Base-by-base conservation (phyloP, 2,113 vertebrate genomes). In the Murina feae region DNA sequence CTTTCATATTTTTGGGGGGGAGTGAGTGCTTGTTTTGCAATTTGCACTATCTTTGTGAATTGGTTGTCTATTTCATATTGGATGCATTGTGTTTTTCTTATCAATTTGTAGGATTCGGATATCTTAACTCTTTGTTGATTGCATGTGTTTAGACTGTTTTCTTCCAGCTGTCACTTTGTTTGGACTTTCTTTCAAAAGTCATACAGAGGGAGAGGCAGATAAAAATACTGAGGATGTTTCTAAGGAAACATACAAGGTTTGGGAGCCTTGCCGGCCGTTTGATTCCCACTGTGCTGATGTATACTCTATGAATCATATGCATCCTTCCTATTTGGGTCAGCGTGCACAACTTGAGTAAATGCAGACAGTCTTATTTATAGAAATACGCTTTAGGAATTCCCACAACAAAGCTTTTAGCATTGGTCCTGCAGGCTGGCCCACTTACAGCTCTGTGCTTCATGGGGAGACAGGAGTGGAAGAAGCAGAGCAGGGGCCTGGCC, bases 321-420 rank as follows among this genome's bases (percentile, higher is more conserved):
- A 66, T 76, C 86, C 0, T 78, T 93, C 94, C 84, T 89, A 94
- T 97, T 79, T 97, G 96, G 97, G 96, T 97, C 96, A 97, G 63
- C 39, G 84, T 85, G 87, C 53, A n/a, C 94, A 92, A 93, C 83
- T 58, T 25, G 71, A 91, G 94, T 85, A 69, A 85, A 37, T n/a
- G 53, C 53, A 66, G 90, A 28, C 66, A 2, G 18, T 58, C 84
- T 95, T 97, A 96, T 97, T 96, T 95, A 97, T 95, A 96, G 95
- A 42, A 60, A 16, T 32, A 28, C 5, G 53, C 89, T 74, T 87
- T 55, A 96, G 94, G 95, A 89, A 96, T 96, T 89, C 97, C 96
- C 93, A 90, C 86, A 89, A 93, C 92, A 97, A 96, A 94, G 96
- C 93, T 96, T 83, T 85, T 66, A 95, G 75, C 91, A 35, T 60